Percentiles rank a stretch among this genome's conserved stretches.
Evolutionary conservation across 2,888 invertebrate genomes (phyloP).

Genomic region (Cordylochernes scorpioides): DNA sequence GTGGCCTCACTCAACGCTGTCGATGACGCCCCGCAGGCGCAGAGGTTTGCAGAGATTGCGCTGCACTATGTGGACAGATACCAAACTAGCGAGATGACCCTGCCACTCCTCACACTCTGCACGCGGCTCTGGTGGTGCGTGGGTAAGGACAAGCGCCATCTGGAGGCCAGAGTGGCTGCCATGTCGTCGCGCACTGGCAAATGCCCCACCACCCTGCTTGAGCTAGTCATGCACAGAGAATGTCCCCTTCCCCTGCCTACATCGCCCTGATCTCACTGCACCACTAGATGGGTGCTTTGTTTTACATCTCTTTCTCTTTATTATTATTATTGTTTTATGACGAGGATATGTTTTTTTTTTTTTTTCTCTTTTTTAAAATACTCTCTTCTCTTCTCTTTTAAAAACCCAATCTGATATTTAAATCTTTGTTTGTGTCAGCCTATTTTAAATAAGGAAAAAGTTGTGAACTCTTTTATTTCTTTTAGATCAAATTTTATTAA

Average conservation of each 20-base stretch:
- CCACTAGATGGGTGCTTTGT: too few species aligned
- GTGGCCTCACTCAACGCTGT: slow-evolving; percentile 18
- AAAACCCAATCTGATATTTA: too few species aligned
- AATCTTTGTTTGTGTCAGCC: too few species aligned
- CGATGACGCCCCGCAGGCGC: slow-evolving; percentile 18
- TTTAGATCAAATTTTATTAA: too few species aligned
- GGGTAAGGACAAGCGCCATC: slow-evolving; percentile 19
- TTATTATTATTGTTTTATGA: too few species aligned
- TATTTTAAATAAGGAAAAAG: too few species aligned
- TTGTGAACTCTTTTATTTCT: too few species aligned
- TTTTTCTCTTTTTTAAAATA: too few species aligned
- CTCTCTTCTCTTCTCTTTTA: too few species aligned
- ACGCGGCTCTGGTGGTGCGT: slow-evolving; percentile 20
- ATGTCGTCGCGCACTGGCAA: slow-evolving; percentile 14
- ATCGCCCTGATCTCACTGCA: too few species aligned
- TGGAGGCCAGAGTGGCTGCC: slow-evolving; percentile 17
- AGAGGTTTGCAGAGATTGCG: slow-evolving; percentile 19
- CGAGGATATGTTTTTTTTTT: too few species aligned
- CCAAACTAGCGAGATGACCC: slow-evolving; percentile 16
- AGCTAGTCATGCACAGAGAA: slow-evolving; percentile 14
- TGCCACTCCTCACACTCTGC: slow-evolving; percentile 18
- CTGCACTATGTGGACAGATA: slow-evolving; percentile 14
- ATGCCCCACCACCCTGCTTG: slow-evolving; percentile 14
- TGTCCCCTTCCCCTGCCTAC: slow-evolving; percentile 12
- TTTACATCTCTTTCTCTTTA: too few species aligned